phyloP scores from a whole-genome alignment of 2,888 invertebrate species.

The Macaria liturata region DNA sequence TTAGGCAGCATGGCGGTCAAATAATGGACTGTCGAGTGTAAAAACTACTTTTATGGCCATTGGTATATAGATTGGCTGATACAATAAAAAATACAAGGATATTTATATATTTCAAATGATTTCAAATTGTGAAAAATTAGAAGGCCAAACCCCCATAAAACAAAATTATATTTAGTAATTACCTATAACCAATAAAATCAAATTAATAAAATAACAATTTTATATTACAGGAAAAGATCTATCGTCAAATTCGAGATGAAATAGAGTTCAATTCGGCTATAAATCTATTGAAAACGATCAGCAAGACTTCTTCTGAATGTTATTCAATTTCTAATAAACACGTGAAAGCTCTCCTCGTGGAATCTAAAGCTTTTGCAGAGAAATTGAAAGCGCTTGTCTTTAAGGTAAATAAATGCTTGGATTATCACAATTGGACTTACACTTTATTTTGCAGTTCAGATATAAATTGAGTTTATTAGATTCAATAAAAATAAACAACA shows the following conservation, averaged over 20 bases:
- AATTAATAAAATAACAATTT: no score
- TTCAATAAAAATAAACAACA: no score
- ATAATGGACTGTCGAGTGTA: no score
- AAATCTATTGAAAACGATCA: conserved; percentile 30
- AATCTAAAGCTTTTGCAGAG: conserved; percentile 44
- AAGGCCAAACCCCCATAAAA: no score
- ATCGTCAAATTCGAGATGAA: conserved; percentile 43
- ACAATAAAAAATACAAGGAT: no score
- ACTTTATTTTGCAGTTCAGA: not conserved
- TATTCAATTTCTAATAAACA: conserved; percentile 42
- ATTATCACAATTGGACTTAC: not conserved
- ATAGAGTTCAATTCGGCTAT: conserved; percentile 34
- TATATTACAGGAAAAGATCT: conserved; percentile 50
- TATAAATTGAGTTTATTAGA: not conserved
- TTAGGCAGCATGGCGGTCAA: no score
- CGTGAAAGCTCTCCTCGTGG: conserved; percentile 51
- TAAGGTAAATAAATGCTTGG: conserved; percentile 41
- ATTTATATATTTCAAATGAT: no score
- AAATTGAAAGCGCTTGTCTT: conserved; percentile 49
- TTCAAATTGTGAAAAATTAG: no score
- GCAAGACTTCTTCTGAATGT: conserved; percentile 25
- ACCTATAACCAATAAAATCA: no score
- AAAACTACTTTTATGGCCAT: no score
- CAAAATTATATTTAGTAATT: no score
- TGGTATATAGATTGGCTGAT: no score